A percentile compares a stretch with the other conserved stretches of the same genome.
Evolutionary conservation across 2,113 vertebrate genomes (phyloP).

Genomic region (Circaetus gallicus): DNA sequence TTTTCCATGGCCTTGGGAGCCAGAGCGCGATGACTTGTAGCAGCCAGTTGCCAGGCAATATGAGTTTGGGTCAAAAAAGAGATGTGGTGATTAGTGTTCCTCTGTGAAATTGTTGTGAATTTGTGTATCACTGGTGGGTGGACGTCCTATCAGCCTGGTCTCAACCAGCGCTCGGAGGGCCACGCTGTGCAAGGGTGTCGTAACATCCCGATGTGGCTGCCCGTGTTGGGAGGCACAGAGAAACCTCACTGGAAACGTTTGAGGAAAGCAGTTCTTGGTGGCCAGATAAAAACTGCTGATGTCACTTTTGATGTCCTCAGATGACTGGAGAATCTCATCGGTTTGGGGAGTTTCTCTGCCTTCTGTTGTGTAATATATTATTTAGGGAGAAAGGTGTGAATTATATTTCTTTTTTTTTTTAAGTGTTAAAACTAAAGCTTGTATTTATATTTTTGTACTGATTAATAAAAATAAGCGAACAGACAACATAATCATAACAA

Average conservation of each 20-base stretch:
- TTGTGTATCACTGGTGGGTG: neutral
- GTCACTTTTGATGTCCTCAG: neutral
- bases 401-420: conserved; percentile 17
- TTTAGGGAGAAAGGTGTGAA: conserved; percentile 49
- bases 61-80: neutral
- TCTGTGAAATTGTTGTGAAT: neutral
- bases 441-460: conserved; percentile 67
- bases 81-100: neutral
- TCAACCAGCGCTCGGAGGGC: neutral
- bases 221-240: neutral
- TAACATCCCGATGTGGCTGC: neutral
- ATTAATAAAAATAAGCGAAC: conserved; percentile 47
- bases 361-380: conserved; percentile 30
- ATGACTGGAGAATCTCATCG: conserved; percentile 1
- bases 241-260: neutral
- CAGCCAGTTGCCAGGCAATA: neutral
- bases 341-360: conserved; percentile 9
- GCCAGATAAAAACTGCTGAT: conserved; percentile 1
- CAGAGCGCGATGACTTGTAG: neutral
- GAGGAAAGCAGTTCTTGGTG: neutral
- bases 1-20: conserved; percentile 14
- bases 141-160: neutral
- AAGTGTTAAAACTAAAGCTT: conserved; percentile 53
- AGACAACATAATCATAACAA: conserved; percentile 5
- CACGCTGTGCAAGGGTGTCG: neutral